Evolutionary conservation across 2,888 invertebrate genomes (phyloP), one percentile per base, ranked within the genome.

Genomic region (Sceliomorpha sp.): DNA sequence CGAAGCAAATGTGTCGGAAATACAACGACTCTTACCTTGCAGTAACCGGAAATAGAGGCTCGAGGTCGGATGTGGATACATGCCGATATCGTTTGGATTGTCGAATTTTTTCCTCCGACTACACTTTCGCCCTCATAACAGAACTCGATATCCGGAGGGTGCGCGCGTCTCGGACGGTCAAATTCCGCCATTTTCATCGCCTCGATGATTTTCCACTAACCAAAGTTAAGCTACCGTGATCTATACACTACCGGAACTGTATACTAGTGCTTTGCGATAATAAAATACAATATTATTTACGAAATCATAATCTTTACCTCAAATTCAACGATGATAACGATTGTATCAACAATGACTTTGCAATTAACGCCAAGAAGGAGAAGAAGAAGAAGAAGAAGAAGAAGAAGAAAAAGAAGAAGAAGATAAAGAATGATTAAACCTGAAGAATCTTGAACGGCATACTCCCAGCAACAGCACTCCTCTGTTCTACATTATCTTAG

Each of bases 1-100:
- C 86, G 87, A 90, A 89, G 90, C 90, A 90, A 90, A 90, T 89
- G 88, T 88, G 86, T 89, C 89, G 90, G 90, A 91, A 89, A 89
- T 90, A 89, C 87, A 89, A 86, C 82, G 81, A 76, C 71, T 72
- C 62, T 68, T 73, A 80, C 66, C 78, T 75, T 77, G 78, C 75
- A 78, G 77, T 81, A 80, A 87, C 87, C 89, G 90, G 90, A 90
- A 89, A 90, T 90, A 85, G 89, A 90, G 90, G 88, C 89, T 89
- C 88, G 89, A 86, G 89, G 87, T 89, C 89, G 89, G 90, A 90
- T 89, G 88, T 81, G 89, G 89, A 89, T 88, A 89, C 88, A 88
- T 37, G 40, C 59, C 48, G 73, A 74, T 74, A 89, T 89, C 88
- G 85, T 88, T 89, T 84, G 85, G 80, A 81, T 84, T 79, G 78